Evolutionary conservation across 2,888 invertebrate species (phyloP), one percentile per base, ranked within the genome.

Genomic region (Dorcus hopei): DNA sequence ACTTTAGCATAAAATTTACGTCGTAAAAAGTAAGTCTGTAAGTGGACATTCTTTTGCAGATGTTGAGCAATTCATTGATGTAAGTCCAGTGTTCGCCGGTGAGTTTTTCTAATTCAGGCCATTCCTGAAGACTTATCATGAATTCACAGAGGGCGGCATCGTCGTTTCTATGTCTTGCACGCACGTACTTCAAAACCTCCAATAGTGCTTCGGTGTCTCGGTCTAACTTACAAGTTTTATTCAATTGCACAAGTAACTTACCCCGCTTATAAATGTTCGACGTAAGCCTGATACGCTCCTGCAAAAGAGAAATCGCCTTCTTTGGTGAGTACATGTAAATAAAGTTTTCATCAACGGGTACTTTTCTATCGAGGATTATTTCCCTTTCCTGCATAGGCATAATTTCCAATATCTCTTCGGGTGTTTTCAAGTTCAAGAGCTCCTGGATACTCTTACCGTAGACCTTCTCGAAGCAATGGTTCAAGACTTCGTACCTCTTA

Each of bases 141-240:
- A 58, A 38, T 5, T 19, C 9, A 3, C 14, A 19, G 8, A 54
- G 23, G 3, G 43, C 14, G 26, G 5, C 16, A 16, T 11, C 19
- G n/a, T 58, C 58, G 40, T 58, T 58, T 45, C 33, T 58, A 38
- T 54, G 49, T 14, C 54, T 6, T 2, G 38, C 14, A n/a, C n/a
- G 23, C 3, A 54, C 3, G 39, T 43, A 54, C 7, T 45, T 6
- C 9, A 54, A 38, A 2, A 54, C 23, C 9, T 58, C 58, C 19
- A 54, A 9, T 16, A 53, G 23, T 11, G 43, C 23, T 9, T 9
- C 7, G 9, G 53, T 38, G 26, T 54, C 54, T 3, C 50, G n/a
- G 14, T 45, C 54, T n/a, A 49, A 9, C 7, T 9, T 9, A 11
- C 52, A 52, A 19, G 52, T 41, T 48, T 52, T 39, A 38, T n/a